Evolutionary conservation across 2,113 vertebrate species (phyloP), one percentile per base, ranked within the genome.

Genomic region (Hydropotes inermis): DNA sequence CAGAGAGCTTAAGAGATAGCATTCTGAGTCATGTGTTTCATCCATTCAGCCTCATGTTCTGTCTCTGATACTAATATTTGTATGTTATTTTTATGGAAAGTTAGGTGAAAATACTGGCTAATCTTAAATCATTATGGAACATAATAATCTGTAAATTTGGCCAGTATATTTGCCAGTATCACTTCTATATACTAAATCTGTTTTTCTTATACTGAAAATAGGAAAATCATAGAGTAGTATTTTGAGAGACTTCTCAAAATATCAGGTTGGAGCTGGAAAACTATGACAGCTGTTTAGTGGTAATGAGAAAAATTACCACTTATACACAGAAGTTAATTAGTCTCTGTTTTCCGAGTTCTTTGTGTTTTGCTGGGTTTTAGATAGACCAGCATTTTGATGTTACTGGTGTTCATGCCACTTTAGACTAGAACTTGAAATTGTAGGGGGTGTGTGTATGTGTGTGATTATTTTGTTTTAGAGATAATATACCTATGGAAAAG

Each of bases 41-140:
- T 97, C 21, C 45, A 64, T 90, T 94, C 64, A 94, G 60, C 28
- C 23, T 88, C 55, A 45, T 89, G 45, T 55, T 97, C 95, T 97
- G 60, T 92, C n/a, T 82, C 43, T 92, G 79, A 83, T 78, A 52
- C 25, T 86, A 64, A 67, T 90, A 79, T 36, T 67, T 93, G 30
- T 87, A 91, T 86, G 67, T 83, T 92, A 7, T 85, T 87, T 94
- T 95, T 92, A 45, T 55, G 55, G 60, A 91, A 27, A 19, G 13
- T 58, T 90, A 92, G 27, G 57, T 79, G 21, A 91, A 1, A 81
- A 55, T 25, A 60, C 43, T 60, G 55, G 36, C 21, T 76, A 76
- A 79, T 92, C 58, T 57, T 55, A 43, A 47, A n/a, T 89, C 50
- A 50, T 60, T 81, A 39, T 90, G 55, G 27, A 58, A 74, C 13